Evolutionary conservation across 1,140 invertebrate species (phyloP), one percentile per base, ranked within the genome.

Genomic region (Atta cephalotes): DNA sequence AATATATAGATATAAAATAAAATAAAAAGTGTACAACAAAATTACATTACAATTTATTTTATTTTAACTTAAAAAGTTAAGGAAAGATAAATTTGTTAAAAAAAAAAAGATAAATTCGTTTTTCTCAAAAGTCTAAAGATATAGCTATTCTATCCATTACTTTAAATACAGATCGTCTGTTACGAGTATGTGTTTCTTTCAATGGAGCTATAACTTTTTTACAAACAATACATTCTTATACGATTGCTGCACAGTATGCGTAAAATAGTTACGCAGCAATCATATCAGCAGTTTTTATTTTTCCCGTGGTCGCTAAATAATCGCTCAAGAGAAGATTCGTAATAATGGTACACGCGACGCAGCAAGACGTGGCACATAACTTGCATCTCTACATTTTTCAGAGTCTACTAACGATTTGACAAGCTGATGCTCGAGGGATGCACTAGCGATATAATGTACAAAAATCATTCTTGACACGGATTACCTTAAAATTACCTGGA

Each of bases 281-380:
- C 9, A 14, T 14, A 72, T 21, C 28, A 58, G 35, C 60, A 31
- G 39, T 31, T 62, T 39, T 76, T 16, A 51, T 76, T 60, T 84
- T 84, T 35, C 25, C 4, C 25, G 18, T 45, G 14, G 21, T 28
- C 39, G n/a, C n/a, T 68, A 28, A 14, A 45, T 84, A 84, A 84
- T 76, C 39, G 39, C 12, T 31, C 12, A 45, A 45, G 31, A 49
- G 51, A 79, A 65, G 68, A 21, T 28, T 39, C 18, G 16, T 35
- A 45, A 28, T 39, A 87, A 66, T 18, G 65, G 35, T 70, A 68
- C 49, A 49, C 28, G 74, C 56, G 74, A 79, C 31, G 49, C 77
- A 92, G 91, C 91, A 92, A 92, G 91, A 92, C 90, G 91, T 92
- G 91, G 91, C 88, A 92, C 82, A 87, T 88, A 92, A 91, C 65